Base-by-base conservation (phyloP, 2,797 vertebrate genomes). In the Poecilia picta region DNA sequence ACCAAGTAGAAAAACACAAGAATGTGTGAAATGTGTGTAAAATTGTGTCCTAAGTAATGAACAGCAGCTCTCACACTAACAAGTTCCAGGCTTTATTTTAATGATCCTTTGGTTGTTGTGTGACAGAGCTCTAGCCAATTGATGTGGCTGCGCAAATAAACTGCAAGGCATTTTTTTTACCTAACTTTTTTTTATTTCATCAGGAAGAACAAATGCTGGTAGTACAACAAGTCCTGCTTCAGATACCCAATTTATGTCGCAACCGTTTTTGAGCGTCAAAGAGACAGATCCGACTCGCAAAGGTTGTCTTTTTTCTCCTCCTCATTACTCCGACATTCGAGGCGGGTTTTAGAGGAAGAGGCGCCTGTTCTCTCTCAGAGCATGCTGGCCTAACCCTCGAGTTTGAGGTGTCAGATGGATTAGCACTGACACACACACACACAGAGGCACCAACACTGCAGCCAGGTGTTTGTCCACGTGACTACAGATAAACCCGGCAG, bases 381-480 rank as follows among this genome's bases (percentile, higher is more conserved):
- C 80, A 85, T 83, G 82, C 86, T 55, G 85, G 80, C 74, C 88
- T 90, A 86, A 88, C 89, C 89, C 80, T 83, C 64, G 87, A 92
- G 84, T 79, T 86, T 76, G 93, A 94, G 90, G 91, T 91, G 91
- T 93, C 80, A 86, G 86, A 87, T 85, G 89, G 94, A 95, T 94
- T 94, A 94, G 83, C 85, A 71, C 82, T 74, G 51, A 87, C 83
- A 78, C 80, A 77, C 86, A 80, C 81, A 82, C 82, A 68, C 78
- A 76, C 68, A 76, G 74, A n/a, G n/a, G n/a, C n/a, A n/a, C n/a
- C n/a, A n/a, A 84, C 91, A 75, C 88, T 91, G 90, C 92, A 94
- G 90, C 92, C 94, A 95, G 95, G 95, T 95, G 94, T 96, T 94
- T 94, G 86, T 89, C 92, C 95, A 96, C 91, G 94, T 96, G 95